A percentile compares a stretch with the other conserved stretches of the same genome.
phyloP scores from a whole-genome alignment of 2,113 vertebrate species.

The Mus musculus region GRCm39 chr8:87666001-87666500 shows the following conservation, averaged over 20 bases:
- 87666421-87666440: not conserved
- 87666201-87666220: conserved; percentile 28
- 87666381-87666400: not conserved
- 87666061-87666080: not conserved
- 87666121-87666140: not conserved
- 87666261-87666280: not conserved
- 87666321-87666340: conserved; percentile 42
- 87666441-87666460: not conserved
- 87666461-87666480: not conserved
- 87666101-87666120: not conserved
- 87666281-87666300: conserved; percentile 66
- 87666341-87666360: conserved; percentile 54
- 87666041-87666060: not conserved
- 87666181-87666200: not conserved
- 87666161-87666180: not conserved
- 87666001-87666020: not conserved
- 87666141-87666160: not conserved
- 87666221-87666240: conserved; percentile 56
- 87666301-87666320: conserved; percentile 69
- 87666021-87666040: not conserved
- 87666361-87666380: not conserved
- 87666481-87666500: not conserved
- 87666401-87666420: not conserved
- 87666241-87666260: not conserved
- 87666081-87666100: not conserved